Conservation (phyloP, 2,113 vertebrate genomes). For the Solea senegalensis region DNA sequence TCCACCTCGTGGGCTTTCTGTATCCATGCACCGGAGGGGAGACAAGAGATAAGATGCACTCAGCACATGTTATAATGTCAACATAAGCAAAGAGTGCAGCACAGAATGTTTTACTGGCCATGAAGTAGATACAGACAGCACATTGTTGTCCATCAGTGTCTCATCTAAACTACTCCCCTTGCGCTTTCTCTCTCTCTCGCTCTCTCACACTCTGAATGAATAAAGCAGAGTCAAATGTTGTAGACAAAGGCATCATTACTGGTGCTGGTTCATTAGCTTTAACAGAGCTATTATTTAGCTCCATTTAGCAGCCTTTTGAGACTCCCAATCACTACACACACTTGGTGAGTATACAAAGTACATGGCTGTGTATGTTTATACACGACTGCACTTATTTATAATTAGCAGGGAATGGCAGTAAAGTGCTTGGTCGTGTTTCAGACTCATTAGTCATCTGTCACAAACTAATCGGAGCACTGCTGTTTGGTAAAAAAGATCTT, state of each 20-base stretch:
- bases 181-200: neutral
- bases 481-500: conserved; percentile 3
- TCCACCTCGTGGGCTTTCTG: conserved; percentile 94
- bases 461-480: conserved; percentile 19
- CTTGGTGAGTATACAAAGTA: conserved; percentile 31
- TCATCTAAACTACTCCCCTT: conserved; percentile 27
- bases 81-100: conserved; percentile 18
- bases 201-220: conserved; percentile 47
- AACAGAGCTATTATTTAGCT: conserved; percentile 65
- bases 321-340: conserved; percentile 50
- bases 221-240: conserved; percentile 45
- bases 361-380: conserved; percentile 16
- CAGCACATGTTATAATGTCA: conserved; percentile 9
- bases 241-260: conserved; percentile 55
- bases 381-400: conserved; percentile 8
- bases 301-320: conserved; percentile 54
- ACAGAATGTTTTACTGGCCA: conserved; percentile 31
- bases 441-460: conserved; percentile 12
- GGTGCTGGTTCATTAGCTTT: conserved; percentile 62
- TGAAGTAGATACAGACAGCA: conserved; percentile 42
- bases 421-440: conserved; percentile 13
- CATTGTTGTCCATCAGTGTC: conserved; percentile 27
- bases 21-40: conserved; percentile 19
- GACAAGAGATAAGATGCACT: conserved; percentile 7
- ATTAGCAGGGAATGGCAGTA: conserved; percentile 9